phyloP scores from a whole-genome alignment of 2,888 invertebrate species.

The Melinaea marsaeus region DNA sequence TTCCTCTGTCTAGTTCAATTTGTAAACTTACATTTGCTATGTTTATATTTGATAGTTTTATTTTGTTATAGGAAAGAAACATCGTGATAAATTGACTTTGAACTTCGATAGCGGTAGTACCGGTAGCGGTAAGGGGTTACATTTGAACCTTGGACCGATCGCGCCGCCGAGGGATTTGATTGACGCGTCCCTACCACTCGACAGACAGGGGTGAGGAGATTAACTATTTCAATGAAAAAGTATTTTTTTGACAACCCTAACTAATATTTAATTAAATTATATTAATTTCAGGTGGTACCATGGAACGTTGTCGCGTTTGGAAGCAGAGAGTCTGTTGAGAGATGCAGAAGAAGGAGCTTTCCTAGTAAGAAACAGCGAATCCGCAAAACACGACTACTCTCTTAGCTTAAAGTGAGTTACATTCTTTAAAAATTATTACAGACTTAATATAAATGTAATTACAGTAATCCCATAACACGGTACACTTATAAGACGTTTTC shows the following conservation, averaged over 20 bases:
- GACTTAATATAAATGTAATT: too few species aligned
- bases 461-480: too few species aligned
- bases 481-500: too few species aligned
- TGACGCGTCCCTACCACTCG: slow-evolving; percentile 88
- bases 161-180: slow-evolving; percentile 85
- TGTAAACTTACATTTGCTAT: slow-evolving; percentile 66
- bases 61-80: slow-evolving; percentile 71
- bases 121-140: slow-evolving; percentile 77
- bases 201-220: slow-evolving; percentile 88
- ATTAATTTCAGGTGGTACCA: slow-evolving; percentile 90
- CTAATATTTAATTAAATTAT: neutral
- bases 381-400: slow-evolving; percentile 94
- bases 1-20: slow-evolving; percentile 69
- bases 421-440: neutral
- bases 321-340: slow-evolving; percentile 92
- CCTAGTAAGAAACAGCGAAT: slow-evolving; percentile 95
- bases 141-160: slow-evolving; percentile 83
- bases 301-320: slow-evolving; percentile 92
- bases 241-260: neutral
- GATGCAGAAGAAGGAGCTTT: slow-evolving; percentile 94
- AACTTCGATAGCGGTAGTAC: slow-evolving; percentile 80
- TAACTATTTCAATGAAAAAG: slow-evolving; percentile 8
- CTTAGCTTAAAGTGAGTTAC: slow-evolving; percentile 93
- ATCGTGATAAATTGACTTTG: slow-evolving; percentile 85
- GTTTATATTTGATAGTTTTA: slow-evolving; percentile 9